A percentile compares a stretch with the other conserved stretches of the same genome.
These are phyloP conservation scores for Himalopsyche kuldschensis DNA, from an alignment of 2,888 invertebrate genomes.

Conservation along the genomic window DNA sequence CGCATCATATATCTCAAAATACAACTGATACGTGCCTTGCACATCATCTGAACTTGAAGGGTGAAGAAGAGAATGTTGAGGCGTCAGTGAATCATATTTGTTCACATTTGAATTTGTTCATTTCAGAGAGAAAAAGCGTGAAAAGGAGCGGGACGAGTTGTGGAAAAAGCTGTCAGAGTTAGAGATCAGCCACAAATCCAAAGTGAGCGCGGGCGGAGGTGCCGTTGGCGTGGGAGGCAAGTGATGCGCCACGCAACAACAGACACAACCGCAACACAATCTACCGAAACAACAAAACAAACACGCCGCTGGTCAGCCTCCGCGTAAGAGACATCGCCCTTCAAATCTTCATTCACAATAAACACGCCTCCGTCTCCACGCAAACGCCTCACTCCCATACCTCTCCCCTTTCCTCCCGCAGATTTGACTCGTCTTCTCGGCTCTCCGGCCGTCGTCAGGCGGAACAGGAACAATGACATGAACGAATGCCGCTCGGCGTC, in stretches of 20 bases:
- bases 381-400: neutral
- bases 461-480: no score
- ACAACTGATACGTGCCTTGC: no score
- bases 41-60: no score
- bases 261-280: neutral
- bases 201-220: constrained; percentile 41
- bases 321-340: constrained; percentile 16
- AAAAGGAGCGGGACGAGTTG: constrained; percentile 93
- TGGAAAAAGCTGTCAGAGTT: constrained; percentile 95
- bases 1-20: no score
- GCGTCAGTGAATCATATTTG: no score
- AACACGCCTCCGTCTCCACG: neutral
- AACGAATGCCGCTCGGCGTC: no score
- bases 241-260: constrained; percentile 42
- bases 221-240: constrained; percentile 32
- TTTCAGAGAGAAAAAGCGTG: constrained; percentile 86
- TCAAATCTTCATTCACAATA: neutral
- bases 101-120: no score
- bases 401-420: constrained; percentile 37
- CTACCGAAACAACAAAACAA: neutral
- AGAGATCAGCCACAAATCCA: constrained; percentile 72
- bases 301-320: neutral
- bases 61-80: no score
- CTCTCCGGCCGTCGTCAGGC: neutral
- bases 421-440: neutral